Base-by-base conservation (phyloP, 2,888 invertebrate species). In the Eudemis profundana region DNA sequence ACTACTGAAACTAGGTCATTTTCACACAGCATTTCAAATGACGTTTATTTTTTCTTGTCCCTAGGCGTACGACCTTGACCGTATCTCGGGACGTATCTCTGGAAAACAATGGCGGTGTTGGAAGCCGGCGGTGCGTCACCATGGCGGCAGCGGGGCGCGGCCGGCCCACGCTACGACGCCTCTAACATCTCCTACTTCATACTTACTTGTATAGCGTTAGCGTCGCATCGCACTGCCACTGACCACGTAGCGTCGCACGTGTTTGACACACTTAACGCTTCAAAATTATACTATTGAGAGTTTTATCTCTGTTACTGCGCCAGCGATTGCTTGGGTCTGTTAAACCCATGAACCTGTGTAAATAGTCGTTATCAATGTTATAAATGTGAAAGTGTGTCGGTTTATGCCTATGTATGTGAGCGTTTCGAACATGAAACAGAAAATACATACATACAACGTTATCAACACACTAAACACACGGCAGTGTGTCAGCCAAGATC, bases 81-180 rank as follows among this genome's bases (percentile, higher is more conserved):
- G 38, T 70, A 68, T 77, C 71, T 72, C 57, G 49, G 49, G 75
- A 79, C 50, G 17, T 65, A 61, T 78, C 73, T 63, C 68, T 27
- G 51, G 73, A 76, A 62, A 49, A 51, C 54, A 57, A 29, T 66
- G 49, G 47, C 60, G 42, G 72, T 72, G 71, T 42, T 60, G 68
- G 51, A 65, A 71, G 70, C 57, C 73, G 60, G 53, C 70, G 80
- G 79, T 86, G 86, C 86, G 88, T 88, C 89, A 88, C 78, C 75
- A 67, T 72, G 87, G 87, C 86, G 87, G 87, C 82, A 78, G 78
- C 75, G 77, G 78, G 84, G 78, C 80, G 80, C 69, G 74, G 72
- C 72, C 74, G 69, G 71, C 83, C 87, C 84, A 88, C 89, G 84
- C 86, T 70, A 70, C 69, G 72, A 70, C 74, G 69, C 73, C 72